phyloP scores from a whole-genome alignment of 2,113 vertebrate species.

The Heterotis niloticus region DNA sequence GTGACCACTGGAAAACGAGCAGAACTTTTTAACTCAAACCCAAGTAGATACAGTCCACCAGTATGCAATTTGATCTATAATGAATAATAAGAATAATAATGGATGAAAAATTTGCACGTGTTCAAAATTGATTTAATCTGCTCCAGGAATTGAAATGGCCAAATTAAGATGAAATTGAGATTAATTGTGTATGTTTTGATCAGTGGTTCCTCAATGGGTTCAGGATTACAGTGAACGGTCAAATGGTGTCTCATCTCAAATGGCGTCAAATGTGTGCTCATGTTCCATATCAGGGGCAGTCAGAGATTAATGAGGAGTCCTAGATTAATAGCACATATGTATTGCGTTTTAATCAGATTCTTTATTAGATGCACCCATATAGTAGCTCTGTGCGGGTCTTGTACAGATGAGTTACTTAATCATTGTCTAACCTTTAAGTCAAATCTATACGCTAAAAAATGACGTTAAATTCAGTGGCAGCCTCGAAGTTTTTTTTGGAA shows the following conservation, averaged over 20 bases:
- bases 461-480: background rate
- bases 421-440: background rate
- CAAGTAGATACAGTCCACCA: background rate
- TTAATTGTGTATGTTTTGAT: conserved; percentile 10
- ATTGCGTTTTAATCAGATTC: background rate
- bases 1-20: background rate
- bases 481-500: background rate
- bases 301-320: conserved; percentile 10
- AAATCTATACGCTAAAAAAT: background rate
- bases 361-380: background rate
- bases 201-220: background rate
- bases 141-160: conserved; percentile 12
- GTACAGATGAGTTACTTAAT: conserved; percentile 13
- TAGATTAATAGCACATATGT: conserved; percentile 13
- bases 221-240: background rate
- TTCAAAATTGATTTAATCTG: conserved; percentile 16
- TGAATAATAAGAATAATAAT: no score
- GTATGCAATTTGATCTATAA: conserved; percentile 17
- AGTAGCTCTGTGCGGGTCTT: background rate
- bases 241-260: no score
- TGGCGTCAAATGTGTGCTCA: conserved; percentile 2
- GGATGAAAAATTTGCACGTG: conserved; percentile 11
- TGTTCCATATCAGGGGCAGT: conserved; percentile 1
- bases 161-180: conserved; percentile 18
- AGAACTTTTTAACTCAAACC: background rate